Conservation (phyloP, 2,888 invertebrate genomes). For the Latrodectus elegans region DNA sequence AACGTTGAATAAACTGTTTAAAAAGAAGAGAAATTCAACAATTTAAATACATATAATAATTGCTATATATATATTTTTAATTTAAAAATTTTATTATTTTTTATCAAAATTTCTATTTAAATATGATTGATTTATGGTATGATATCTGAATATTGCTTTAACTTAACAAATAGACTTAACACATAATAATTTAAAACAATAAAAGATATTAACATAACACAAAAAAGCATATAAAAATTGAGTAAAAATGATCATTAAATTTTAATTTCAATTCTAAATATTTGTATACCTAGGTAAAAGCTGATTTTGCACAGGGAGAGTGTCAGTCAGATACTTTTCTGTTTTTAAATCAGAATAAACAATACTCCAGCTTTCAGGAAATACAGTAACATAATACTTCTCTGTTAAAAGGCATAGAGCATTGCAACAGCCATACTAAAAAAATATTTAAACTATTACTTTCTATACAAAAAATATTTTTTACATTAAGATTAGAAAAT, state of each 20-base stretch:
- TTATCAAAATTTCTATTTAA: no score
- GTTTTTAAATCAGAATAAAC: conserved; percentile 45
- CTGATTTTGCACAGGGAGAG: not conserved
- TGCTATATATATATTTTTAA: no score
- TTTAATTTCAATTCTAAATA: no score
- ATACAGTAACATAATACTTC: conserved; percentile 82
- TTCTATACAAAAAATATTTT: no score
- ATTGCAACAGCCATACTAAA: conserved; percentile 80
- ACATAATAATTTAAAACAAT: not conserved
- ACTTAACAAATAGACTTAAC: not conserved
- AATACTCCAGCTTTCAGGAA: conserved; percentile 67
- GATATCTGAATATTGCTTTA: no score
- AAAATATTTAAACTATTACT: not conserved
- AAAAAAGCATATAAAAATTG: not conserved
- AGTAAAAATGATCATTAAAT: no score
- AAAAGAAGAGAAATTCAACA: no score
- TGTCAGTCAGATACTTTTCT: conserved; percentile 3
- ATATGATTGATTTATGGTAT: no score
- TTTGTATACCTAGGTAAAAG: not conserved
- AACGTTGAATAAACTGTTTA: no score
- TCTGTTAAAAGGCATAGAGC: conserved; percentile 82
- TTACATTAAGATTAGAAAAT: no score
- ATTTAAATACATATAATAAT: no score
- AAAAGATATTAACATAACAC: not conserved
- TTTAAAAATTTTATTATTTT: no score